Base-by-base conservation (phyloP, 1,140 invertebrate species). In the Chelonus insularis region DNA sequence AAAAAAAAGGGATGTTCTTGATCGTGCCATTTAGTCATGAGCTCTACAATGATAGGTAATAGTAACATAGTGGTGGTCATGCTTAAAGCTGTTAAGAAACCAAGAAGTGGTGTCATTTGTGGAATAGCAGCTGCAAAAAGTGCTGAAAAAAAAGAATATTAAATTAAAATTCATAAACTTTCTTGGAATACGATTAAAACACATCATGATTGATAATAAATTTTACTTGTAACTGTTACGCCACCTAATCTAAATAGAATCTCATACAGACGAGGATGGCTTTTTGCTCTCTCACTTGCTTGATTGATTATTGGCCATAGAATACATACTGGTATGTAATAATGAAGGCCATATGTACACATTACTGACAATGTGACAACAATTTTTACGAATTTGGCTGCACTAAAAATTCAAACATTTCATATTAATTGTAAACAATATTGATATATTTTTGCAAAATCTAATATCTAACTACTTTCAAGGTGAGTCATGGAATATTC, bases 11-110 rank as follows among this genome's bases (percentile, higher is more conserved):
- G 6, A 65, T 47, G 29, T 11, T 45, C 32, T 47, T 61, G 41
- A 63, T 63, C 41, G 21, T 69, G 29, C 73, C 71, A 77, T 23
- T 69, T 73, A 1, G 68, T 75, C 11, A 62, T 45, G 18, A 85
- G 76, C 60, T 90, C 86, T 52, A 91, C 84, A 37, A 88, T 58
- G n/a, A 86, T 82, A 29, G 89, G 89, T 64, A 89, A 83, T 29
- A 91, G 82, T 16, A 75, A 16, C 58, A 67, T 70, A 8, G 67
- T 45, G 9, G 74, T 69, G 18, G 67, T 70, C 43, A 72, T 70
- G 16, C 62, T 64, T 1, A 76, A 4, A 2, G 72, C 59, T 5
- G 70, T 29, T 4, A 74, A 55, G 2, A 75, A 60, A n/a, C 69
- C 66, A 4, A 75, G 48, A 3, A 77, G 29, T 9, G 69, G 68